Evolutionary conservation across 2,797 vertebrate species (phyloP), one percentile per base, ranked within the genome.

Genomic region (Phrynocephalus vlangalii): DNA sequence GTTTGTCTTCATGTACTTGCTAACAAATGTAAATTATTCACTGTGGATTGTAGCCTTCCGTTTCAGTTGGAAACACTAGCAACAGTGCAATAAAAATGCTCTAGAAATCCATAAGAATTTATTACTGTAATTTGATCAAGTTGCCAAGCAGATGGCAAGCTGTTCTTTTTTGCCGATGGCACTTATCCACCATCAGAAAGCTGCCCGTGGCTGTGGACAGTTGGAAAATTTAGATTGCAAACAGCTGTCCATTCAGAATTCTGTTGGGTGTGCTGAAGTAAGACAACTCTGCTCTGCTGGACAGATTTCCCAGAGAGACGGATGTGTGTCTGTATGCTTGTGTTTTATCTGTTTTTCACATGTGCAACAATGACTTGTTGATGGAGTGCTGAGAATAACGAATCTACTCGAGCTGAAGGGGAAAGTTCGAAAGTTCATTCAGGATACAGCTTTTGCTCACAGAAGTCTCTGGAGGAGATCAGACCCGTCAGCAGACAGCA

Each of bases 351-450:
- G 77, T 84, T 88, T 88, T 84, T 88, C 87, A 92, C 88, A 72
- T 79, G 87, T 82, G 85, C 50, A 78, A 0, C 3, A 78, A 0
- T 1, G 75, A 91, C 82, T 82, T 71, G 0, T 0, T 81, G 50
- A 48, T n/a, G 78, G 70, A 83, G 91, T n/a, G 86, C 89, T 86
- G 81, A 87, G 93, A 93, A 81, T 79, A 93, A 93, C 0, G 1
- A 90, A 89, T 93, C 89, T 85, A 84, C 91, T 0, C 3, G 63
- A 71, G 75, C 66, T 88, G 76, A 50, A 89, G 76, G 30, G 78
- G 60, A 83, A 91, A 77, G 94, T 95, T 94, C 87, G 86, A 90
- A 93, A 95, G 92, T 95, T 95, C 94, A 94, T 84, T 33, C 9
- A 83, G 72, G 56, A 88, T 84, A 78, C 28, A 50, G 38, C 63